Evolutionary conservation across 2,888 invertebrate species (phyloP).

Genomic region (Drosophila silvestris): DNA sequence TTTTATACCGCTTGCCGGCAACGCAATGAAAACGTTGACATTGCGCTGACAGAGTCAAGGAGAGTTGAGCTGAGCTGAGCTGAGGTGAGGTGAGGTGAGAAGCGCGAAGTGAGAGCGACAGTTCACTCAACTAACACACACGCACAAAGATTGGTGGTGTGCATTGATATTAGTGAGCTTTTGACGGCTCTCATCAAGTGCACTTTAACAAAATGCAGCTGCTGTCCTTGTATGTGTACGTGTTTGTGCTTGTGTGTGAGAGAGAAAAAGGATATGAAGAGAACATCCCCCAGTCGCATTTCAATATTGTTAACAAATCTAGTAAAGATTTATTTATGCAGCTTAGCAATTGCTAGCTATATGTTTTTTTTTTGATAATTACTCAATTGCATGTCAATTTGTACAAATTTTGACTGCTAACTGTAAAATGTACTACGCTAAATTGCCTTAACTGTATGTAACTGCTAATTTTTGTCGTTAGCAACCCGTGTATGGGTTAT

Average conservation of each 20-base stretch:
- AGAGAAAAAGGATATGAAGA: not conserved
- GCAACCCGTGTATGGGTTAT: not conserved
- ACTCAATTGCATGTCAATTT: constrained; percentile 17
- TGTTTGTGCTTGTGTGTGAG: not conserved
- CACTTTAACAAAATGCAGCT: not conserved
- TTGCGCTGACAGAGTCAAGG: constrained; percentile 10
- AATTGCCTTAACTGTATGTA: constrained; percentile 9
- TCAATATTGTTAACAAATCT: not conserved
- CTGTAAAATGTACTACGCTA: constrained; percentile 1
- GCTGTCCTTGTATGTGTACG: not conserved
- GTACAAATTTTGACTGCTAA: constrained; percentile 4
- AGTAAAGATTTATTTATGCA: not conserved
- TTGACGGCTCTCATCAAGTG: constrained; percentile 13
- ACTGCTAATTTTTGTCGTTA: constrained; percentile 27
- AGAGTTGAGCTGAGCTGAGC: not conserved
- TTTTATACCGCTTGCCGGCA: constrained; percentile 23
- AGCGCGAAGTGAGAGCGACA: constrained; percentile 15
- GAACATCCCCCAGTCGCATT: not conserved
- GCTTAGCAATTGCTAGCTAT: not conserved
- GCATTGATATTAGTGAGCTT: constrained; percentile 31
- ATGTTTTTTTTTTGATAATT: not conserved
- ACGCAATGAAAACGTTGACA: constrained; percentile 21
- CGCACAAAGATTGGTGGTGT: not conserved
- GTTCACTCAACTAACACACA: constrained; percentile 25
- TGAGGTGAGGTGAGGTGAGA: constrained; percentile 1